Evolutionary conservation across 2,113 vertebrate species (phyloP), one percentile per base, ranked within the genome.

Genomic region (Indicator indicator): DNA sequence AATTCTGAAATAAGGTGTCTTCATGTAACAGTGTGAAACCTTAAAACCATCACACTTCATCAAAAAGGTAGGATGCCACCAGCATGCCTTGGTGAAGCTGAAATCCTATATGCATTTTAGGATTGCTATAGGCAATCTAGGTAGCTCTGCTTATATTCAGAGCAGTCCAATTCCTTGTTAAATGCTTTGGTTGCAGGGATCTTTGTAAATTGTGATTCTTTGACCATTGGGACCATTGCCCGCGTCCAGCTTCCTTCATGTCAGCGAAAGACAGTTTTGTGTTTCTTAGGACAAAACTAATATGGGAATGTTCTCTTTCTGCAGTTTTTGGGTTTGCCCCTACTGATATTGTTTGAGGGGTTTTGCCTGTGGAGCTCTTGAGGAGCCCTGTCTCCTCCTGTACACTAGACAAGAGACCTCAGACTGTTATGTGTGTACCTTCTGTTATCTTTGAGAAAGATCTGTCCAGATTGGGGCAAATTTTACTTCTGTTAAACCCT

Each of bases 271-370:
- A 30, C 1, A 59, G 24, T 36, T 74, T 1, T 28, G 9, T 64
- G 52, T 78, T 69, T 83, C 63, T 82, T 5, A 9, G 30, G 64
- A n/a, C 18, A 59, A 69, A 88, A 6, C 28, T 18, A 11, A n/a
- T 5, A 30, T 32, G 42, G 32, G 5, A 46, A 30, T 54, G 23
- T 5, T 77, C 26, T 77, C n/a, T 81, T 70, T 32, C 2, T 46
- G 8, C 2, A 58, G 11, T 21, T 2, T 2, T 8, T 83, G 18
- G 9, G 21, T 86, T 91, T 95, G 56, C 20, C 59, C 7, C 7
- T 68, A 40, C 13, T 4, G 4, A 13, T 60, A 38, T 2, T 48
- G 6, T 5, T 55, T 32, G 12, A 17, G 7, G 0, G 0, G 48
- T 83, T 83, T 60, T 60, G 40, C 2, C 12, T 69, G 69, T 50